Evolutionary conservation across 2,888 invertebrate species (phyloP), one percentile per base, ranked within the genome.

Genomic region (Notocelia uddmanniana): DNA sequence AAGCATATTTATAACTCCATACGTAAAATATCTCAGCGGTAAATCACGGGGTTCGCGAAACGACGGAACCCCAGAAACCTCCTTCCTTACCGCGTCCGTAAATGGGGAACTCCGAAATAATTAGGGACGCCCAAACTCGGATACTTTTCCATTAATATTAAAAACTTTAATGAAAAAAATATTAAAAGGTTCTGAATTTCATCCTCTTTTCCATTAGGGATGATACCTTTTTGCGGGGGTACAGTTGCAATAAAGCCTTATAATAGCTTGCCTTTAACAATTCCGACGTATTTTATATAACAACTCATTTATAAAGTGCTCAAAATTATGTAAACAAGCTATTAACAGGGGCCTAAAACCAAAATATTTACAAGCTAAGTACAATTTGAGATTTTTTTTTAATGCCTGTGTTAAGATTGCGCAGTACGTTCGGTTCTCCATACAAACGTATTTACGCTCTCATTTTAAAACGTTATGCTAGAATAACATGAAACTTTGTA

Each of bases 131-230:
- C 82, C 79, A 76, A 84, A 84, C 86, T 84, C 85, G 83, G 85
- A 91, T 89, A 89, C 87, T 80, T 86, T 83, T 83, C 81, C 89
- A 91, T 92, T 91, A 93, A 93, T 93, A 93, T 93, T 93, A 90
- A 93, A 93, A 93, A 93, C 93, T 93, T 93, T 89, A 93, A 93
- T 93, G 93, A 93, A 93, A 93, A 93, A 93, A 93, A 89, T 89
- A 91, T 93, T 90, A 93, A 93, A 92, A 90, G 91, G 88, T 83
- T 85, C 87, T 81, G 85, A 88, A 88, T 89, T 89, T 86, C 86
- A 91, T 93, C 93, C 92, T 93, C 92, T 93, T 93, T 92, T 90
- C 91, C 91, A 90, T 92, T 91, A 91, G 89, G 54, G 54, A 52
- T 41, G 54, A 37, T 54, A 41, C 41, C 54, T 66, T 67, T n/a